Percentiles rank a stretch among this genome's conserved stretches.
phyloP scores from a whole-genome alignment of 2,888 invertebrate species.

The Ptilodon capucinus region DNA sequence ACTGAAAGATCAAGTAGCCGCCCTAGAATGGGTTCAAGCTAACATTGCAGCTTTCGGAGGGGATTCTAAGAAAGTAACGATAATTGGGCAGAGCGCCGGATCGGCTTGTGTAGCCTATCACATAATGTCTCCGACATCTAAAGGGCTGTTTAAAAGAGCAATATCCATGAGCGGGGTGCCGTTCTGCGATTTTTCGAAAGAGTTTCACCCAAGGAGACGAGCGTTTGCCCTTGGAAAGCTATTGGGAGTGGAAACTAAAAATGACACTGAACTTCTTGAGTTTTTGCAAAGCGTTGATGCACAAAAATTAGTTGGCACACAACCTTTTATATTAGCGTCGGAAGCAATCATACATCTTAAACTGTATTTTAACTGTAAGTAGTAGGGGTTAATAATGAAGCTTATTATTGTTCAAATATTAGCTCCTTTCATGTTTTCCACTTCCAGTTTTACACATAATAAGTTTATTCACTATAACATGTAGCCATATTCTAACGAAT shows the following conservation, averaged over 20 bases:
- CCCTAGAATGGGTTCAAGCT: not conserved
- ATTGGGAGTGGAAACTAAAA: constrained; percentile 28
- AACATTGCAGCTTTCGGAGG: constrained; percentile 1
- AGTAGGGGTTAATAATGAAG: no score
- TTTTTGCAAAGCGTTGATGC: constrained; percentile 34
- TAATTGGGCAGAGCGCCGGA: constrained; percentile 57
- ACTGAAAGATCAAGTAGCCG: constrained; percentile 5
- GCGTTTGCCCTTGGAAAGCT: constrained; percentile 31
- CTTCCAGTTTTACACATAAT: no score
- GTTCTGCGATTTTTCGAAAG: constrained; percentile 31
- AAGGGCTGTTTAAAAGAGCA: constrained; percentile 51
- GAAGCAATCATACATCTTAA: constrained; percentile 19
- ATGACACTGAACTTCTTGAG: constrained; percentile 29
- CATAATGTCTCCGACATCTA: constrained; percentile 53
- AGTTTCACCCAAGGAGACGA: constrained; percentile 23
- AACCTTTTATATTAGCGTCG: constrained; percentile 15
- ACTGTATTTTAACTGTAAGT: no score
- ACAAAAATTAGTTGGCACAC: constrained; percentile 26
- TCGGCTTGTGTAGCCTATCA: constrained; percentile 43
- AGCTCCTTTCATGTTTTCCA: no score
- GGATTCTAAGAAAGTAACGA: constrained; percentile 36
- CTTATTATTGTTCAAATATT: no score
- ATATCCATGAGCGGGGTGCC: constrained; percentile 26
- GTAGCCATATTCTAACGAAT: no score
- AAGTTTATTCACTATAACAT: no score